phyloP scores from a whole-genome alignment of 2,113 vertebrate species.

The Arothron firmamentum region DNA sequence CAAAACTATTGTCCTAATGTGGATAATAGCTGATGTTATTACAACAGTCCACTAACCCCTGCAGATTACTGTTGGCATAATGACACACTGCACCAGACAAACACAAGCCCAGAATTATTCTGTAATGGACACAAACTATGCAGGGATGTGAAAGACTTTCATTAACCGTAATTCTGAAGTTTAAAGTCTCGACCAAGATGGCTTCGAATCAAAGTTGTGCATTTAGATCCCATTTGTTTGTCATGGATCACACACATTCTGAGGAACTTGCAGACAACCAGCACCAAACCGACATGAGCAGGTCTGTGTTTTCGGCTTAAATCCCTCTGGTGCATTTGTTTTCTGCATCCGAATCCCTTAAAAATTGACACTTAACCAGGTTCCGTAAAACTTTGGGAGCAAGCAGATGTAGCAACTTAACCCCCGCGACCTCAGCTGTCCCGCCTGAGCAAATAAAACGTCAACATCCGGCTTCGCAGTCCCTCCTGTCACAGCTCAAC shows the following conservation, averaged over 20 bases:
- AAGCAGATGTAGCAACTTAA: slow-evolving; percentile 76
- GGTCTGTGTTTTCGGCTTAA: background rate
- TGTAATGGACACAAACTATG: no score
- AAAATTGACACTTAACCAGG: slow-evolving; percentile 9
- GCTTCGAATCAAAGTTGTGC: no score
- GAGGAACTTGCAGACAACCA: no score
- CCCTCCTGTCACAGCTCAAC: slow-evolving; percentile 62
- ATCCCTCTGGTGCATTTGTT: slow-evolving; percentile 1
- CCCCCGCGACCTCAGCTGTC: slow-evolving; percentile 66
- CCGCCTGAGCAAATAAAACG: slow-evolving; percentile 73
- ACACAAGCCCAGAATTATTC: background rate
- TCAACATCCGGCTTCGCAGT: slow-evolving; percentile 72
- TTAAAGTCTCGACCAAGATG: no score
- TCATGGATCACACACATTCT: no score
- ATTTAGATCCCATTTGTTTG: no score
- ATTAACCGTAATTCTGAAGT: background rate
- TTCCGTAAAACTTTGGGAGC: slow-evolving; percentile 16
- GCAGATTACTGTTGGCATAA: slow-evolving; percentile 3
- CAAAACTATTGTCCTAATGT: no score
- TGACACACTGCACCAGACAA: background rate
- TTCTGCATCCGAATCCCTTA: background rate
- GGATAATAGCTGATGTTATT: no score
- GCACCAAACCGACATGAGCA: no score
- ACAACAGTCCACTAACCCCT: background rate
- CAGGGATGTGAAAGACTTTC: no score